These are phyloP conservation scores for Drosophila funebris DNA, from an alignment of 1,140 invertebrate genomes.

Conservation along the genomic window DNA sequence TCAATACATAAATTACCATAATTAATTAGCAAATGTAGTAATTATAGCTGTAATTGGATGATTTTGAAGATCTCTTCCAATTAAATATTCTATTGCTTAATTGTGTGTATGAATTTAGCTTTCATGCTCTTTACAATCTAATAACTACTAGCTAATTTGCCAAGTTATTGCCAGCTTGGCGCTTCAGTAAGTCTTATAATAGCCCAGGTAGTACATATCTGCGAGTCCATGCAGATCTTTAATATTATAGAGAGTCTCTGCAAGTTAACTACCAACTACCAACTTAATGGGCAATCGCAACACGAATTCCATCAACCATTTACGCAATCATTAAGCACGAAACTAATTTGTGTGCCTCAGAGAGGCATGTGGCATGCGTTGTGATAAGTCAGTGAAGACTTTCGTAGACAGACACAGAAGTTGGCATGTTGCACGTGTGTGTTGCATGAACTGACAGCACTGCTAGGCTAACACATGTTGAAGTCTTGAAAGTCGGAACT, in stretches of 20 bases:
- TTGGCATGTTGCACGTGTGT: conserved; percentile 63
- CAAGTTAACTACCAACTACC: conserved; percentile 25
- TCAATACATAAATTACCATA: not conserved
- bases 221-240: not conserved
- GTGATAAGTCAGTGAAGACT: conserved; percentile 43
- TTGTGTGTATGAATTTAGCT: conserved; percentile 15
- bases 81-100: conserved; percentile 29
- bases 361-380: conserved; percentile 41
- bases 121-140: conserved; percentile 38
- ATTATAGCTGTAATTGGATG: conserved; percentile 17
- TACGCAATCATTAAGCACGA: conserved; percentile 81
- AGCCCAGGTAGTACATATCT: not conserved
- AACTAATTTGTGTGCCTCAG: conserved; percentile 75
- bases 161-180: conserved; percentile 41
- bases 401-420: conserved; percentile 44
- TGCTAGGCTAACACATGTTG: conserved; percentile 40
- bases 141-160: conserved; percentile 46
- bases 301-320: conserved; percentile 77
- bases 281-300: conserved; percentile 69
- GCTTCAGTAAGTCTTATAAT: conserved; percentile 34
- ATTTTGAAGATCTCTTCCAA: conserved; percentile 3
- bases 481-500: conserved; percentile 30
- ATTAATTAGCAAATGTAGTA: not conserved
- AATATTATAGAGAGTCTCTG: not conserved
- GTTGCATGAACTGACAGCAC: conserved; percentile 47